Base-by-base conservation (phyloP, 2,888 invertebrate genomes). In the Dichetophora obliterata region DNA sequence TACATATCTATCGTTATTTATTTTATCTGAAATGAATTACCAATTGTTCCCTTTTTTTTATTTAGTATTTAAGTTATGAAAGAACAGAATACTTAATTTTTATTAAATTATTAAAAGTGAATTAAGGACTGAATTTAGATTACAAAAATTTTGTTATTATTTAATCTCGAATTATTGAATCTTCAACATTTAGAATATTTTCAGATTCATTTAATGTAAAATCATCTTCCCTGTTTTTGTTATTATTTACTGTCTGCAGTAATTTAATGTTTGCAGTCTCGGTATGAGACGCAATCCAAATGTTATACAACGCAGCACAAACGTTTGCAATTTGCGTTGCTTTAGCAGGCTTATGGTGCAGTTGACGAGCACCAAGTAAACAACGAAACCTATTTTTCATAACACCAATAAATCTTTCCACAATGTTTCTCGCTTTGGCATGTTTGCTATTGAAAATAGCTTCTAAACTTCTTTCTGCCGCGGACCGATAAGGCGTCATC, bases 31-130 rank as follows among this genome's bases (percentile, higher is more conserved):
- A n/a, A n/a, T n/a, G n/a, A 54, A n/a, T 14, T 54, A 31, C 31
- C 11, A 54, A 54, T 54, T 54, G 54, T 54, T 54, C 54, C 54
- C n/a, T n/a, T 54, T 54, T 16, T 54, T 54, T 54, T 54, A 54
- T 9, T 54, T 54, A 19, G 54, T 54, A 16, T 54, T 54, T 8
- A 54, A 54, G 8, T 54, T 22, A 31, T 31, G 31, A 31, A 31
- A 31, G 31, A 31, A 31, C 31, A 31, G 5, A 31, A 5, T 31
- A 31, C 31, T 31, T 31, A 31, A 31, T 31, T 31, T 31, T 31
- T 31, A 31, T 31, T 31, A 31, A 31, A 31, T 31, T 31, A 31
- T 1, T 54, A 22, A 54, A 8, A n/a, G 22, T 22, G 5, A 37
- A 5, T 37, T 5, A 37, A 8, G n/a, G n/a, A n/a, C 6, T 31